Evolutionary conservation across 1,140 invertebrate species (phyloP).

Genomic region (Thaumatotibia leucotreta): DNA sequence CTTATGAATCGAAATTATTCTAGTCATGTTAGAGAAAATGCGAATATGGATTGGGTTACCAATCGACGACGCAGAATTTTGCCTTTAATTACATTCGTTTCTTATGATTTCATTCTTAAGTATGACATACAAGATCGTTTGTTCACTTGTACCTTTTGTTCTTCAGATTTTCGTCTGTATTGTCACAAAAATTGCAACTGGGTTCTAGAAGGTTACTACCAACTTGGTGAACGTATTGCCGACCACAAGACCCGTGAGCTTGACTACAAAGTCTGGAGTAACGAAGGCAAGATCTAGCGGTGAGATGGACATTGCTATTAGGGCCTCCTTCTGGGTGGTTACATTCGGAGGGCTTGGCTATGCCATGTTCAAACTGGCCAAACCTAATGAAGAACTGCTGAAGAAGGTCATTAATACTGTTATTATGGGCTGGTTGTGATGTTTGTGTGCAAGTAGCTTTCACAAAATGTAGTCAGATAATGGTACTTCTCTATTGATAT

Average conservation of each 20-base stretch:
- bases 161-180: constrained; percentile 79
- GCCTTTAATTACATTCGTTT: no score
- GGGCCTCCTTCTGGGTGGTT: constrained; percentile 77
- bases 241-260: constrained; percentile 73
- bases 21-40: no score
- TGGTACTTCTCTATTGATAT: no score
- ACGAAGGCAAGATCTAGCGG: constrained; percentile 67
- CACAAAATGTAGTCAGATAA: neutral
- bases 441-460: constrained; percentile 3
- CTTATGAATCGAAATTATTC: no score
- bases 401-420: constrained; percentile 71
- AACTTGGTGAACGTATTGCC: constrained; percentile 76
- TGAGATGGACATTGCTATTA: constrained; percentile 71
- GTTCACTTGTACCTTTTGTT: no score
- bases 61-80: no score
- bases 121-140: no score
- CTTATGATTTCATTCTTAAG: no score
- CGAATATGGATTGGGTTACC: no score
- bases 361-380: constrained; percentile 72
- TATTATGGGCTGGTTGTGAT: constrained; percentile 39
- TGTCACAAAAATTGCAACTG: constrained; percentile 79
- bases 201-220: constrained; percentile 79
- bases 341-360: constrained; percentile 77
- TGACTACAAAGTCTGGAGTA: constrained; percentile 74
- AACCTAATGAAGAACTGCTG: constrained; percentile 76